Percentiles rank a stretch among this genome's conserved stretches.
Evolutionary conservation across 2,113 vertebrate species (phyloP).

Genomic region (Heterotilapia buettikoferi): DNA sequence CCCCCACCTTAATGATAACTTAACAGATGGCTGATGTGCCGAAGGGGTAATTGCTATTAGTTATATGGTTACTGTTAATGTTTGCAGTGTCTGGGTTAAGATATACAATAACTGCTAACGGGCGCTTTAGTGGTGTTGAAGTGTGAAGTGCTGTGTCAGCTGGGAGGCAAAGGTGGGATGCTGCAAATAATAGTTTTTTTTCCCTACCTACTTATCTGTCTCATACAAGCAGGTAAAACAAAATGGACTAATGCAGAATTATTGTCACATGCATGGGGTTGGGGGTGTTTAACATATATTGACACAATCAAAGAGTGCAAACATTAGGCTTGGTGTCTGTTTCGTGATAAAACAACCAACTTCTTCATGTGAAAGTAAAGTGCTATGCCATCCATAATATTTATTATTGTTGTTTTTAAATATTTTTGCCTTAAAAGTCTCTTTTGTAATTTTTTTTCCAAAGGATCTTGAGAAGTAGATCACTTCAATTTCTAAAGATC

Average conservation of each 20-base stretch:
- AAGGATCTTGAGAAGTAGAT: background rate
- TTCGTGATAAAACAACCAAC: background rate
- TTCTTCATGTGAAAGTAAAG: background rate
- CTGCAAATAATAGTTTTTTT: background rate
- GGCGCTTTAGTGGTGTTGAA: background rate
- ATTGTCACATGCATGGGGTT: background rate
- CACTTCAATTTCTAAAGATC: rapidly evolving
- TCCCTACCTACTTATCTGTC: background rate
- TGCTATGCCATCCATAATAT: rapidly evolving
- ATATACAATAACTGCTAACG: background rate
- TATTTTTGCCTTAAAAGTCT: background rate
- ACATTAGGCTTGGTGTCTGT: background rate
- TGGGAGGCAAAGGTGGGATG: background rate
- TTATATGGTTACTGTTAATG: background rate
- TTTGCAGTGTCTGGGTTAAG: background rate
- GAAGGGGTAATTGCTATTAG: background rate
- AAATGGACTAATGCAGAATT: background rate
- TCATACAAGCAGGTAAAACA: background rate
- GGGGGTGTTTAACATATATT: background rate
- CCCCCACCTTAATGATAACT: background rate
- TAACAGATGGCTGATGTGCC: background rate
- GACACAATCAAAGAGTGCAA: background rate
- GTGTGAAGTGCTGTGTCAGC: background rate
- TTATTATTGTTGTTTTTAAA: background rate
- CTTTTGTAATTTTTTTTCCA: background rate